phyloP scores from a whole-genome alignment of 2,797 vertebrate genomes.

The Euthynnus affinis region DNA sequence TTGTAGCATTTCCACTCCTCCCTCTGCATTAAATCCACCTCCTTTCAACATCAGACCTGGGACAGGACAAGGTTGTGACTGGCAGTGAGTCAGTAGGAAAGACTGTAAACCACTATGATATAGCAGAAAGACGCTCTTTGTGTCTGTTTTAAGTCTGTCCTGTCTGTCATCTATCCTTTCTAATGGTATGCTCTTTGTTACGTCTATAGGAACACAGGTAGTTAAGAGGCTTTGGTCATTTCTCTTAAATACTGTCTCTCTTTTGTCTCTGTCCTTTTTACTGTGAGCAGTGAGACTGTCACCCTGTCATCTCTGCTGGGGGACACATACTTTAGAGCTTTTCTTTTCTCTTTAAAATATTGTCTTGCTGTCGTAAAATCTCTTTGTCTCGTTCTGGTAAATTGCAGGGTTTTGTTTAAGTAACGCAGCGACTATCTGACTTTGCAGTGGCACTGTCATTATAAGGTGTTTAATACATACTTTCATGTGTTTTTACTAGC shows the following conservation, averaged over 20 bases:
- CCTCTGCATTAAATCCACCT: conserved; percentile 57
- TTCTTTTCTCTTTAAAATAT: conserved; percentile 63
- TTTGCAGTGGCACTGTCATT: not conserved
- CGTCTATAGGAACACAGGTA: conserved; percentile 59
- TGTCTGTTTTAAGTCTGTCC: conserved; percentile 40
- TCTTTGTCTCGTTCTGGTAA: conserved; percentile 23
- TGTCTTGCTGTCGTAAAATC: conserved; percentile 16
- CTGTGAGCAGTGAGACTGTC: conserved; percentile 40
- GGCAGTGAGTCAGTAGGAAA: conserved; percentile 66
- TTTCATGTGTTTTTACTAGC: not conserved
- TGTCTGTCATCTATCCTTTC: conserved; percentile 70
- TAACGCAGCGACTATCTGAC: conserved; percentile 3
- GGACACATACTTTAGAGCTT: conserved; percentile 73
- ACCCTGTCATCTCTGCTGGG: conserved; percentile 68
- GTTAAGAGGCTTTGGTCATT: conserved; percentile 71
- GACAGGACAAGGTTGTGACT: conserved; percentile 25
- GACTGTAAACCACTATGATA: conserved; percentile 60
- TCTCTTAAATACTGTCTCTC: conserved; percentile 60
- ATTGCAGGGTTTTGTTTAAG: conserved; percentile 53
- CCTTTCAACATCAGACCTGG: conserved; percentile 56
- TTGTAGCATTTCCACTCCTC: conserved; percentile 59
- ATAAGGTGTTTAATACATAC: not conserved
- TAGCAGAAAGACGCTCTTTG: conserved; percentile 48
- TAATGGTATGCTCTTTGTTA: conserved; percentile 69
- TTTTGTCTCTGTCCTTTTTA: conserved; percentile 33